phyloP scores from a whole-genome alignment of 2,888 invertebrate genomes.

The Rhaphigaster nebulosa region DNA sequence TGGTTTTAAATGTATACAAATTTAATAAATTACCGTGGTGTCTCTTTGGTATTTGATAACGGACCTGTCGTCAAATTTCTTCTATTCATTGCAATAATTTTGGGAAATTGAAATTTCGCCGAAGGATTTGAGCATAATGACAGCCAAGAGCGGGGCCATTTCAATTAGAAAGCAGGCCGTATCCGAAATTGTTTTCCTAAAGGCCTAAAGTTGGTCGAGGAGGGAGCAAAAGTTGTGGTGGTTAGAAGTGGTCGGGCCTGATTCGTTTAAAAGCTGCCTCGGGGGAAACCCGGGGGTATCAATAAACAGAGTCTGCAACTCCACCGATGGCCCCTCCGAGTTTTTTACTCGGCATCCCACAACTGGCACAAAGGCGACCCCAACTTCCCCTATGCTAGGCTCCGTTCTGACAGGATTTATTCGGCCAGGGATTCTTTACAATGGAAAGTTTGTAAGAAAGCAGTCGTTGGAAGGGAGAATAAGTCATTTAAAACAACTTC shows the following conservation, averaged over 20 bases:
- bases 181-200: slow-evolving; percentile 44
- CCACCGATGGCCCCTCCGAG: background rate
- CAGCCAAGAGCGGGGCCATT: background rate
- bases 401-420: background rate
- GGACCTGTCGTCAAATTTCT: background rate
- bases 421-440: background rate
- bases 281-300: background rate
- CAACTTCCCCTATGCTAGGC: background rate
- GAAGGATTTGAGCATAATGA: background rate
- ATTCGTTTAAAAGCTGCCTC: slow-evolving; percentile 39
- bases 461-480: background rate
- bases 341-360: slow-evolving; percentile 35
- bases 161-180: slow-evolving; percentile 29
- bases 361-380: background rate
- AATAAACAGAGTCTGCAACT: slow-evolving; percentile 42
- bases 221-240: slow-evolving; percentile 5
- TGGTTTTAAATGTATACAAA: too few relatives aligned
- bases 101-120: background rate
- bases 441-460: slow-evolving; percentile 31
- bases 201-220: slow-evolving; percentile 10
- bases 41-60: too few relatives aligned
- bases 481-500: background rate
- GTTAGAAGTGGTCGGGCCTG: slow-evolving; percentile 29
- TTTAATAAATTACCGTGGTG: too few relatives aligned
- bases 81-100: background rate